Evolutionary conservation across 2,797 vertebrate species (phyloP), one percentile per base, ranked within the genome.

Genomic region (Lacerta agilis): DNA sequence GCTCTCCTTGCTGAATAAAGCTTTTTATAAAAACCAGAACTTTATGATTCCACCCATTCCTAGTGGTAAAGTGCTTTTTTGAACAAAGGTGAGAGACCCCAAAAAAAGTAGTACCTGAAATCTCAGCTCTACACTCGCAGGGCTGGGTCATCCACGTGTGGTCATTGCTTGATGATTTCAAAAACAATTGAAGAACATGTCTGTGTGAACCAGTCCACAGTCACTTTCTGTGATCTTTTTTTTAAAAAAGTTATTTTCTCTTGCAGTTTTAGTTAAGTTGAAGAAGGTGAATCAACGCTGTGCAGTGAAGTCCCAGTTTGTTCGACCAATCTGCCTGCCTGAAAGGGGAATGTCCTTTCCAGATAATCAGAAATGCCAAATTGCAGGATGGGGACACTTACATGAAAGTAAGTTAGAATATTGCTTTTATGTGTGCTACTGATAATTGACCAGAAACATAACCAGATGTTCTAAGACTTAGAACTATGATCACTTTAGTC

Each of bases 321-420:
- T 99, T 72, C 97, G 97, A 86, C 98, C 98, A 82, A 98, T 99
- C 95, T 99, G 99, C 92, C 97, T 99, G 89, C 98, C 98, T 0
- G 97, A 97, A 71, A 96, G 95, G 3, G 61, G 86, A 94, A 96
- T 93, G 3, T 29, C 90, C 73, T 98, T 99, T 92, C 97, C 97
- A 0, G 94, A 97, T 0, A 76, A 95, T 4, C 96, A 97, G 92
- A 98, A 97, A 94, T 99, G 99, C 80, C 95, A 97, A 17, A 98
- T 99, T 69, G 97, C 98, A 0, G 99, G 99, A 96, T 99, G 99
- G 99, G 99, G 99, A 86, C 97, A 98, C 90, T 95, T 91, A 93
- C 89, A 96, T 0, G 98, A 99, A 95, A 97, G 99, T 99, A 94
- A 98, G 98, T 96, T 69, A 88, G 89, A 87, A 0, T 0, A 13